phyloP scores from a whole-genome alignment of 2,113 vertebrate species.

The Pseudorectes ferrugineus region DNA sequence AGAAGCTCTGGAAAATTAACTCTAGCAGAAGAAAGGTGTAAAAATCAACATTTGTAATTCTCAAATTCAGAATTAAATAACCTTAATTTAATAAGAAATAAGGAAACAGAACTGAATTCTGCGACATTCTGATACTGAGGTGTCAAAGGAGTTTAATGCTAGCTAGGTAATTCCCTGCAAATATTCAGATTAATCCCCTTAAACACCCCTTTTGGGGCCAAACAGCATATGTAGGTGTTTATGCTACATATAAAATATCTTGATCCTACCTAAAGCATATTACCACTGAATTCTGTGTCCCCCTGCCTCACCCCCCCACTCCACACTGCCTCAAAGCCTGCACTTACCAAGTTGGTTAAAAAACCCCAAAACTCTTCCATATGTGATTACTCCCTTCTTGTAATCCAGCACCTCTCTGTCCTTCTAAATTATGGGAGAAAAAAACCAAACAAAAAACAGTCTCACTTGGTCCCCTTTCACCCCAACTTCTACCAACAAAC shows the following conservation, averaged over 20 bases:
- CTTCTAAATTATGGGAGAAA: neutral
- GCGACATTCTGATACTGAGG: neutral
- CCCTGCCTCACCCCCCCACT: neutral
- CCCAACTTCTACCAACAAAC: neutral
- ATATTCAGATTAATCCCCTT: neutral
- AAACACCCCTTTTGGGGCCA: neutral
- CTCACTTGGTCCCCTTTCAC: neutral
- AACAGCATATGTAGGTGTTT: neutral
- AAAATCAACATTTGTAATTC: neutral
- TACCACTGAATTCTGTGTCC: neutral
- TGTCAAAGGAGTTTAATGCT: neutral
- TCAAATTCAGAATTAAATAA: neutral
- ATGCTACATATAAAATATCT: neutral
- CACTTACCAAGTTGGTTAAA: neutral
- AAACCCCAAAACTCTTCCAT: neutral
- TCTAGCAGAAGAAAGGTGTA: neutral
- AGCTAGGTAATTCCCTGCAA: neutral
- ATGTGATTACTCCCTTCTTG: neutral
- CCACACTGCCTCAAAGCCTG: neutral
- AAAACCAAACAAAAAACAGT: accelerated
- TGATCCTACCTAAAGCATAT: neutral
- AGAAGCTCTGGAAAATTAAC: neutral
- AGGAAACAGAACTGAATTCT: neutral
- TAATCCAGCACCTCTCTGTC: neutral
- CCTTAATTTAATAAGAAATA: neutral